phyloP scores from a whole-genome alignment of 1,140 invertebrate species.

The Venturia canescens region DNA sequence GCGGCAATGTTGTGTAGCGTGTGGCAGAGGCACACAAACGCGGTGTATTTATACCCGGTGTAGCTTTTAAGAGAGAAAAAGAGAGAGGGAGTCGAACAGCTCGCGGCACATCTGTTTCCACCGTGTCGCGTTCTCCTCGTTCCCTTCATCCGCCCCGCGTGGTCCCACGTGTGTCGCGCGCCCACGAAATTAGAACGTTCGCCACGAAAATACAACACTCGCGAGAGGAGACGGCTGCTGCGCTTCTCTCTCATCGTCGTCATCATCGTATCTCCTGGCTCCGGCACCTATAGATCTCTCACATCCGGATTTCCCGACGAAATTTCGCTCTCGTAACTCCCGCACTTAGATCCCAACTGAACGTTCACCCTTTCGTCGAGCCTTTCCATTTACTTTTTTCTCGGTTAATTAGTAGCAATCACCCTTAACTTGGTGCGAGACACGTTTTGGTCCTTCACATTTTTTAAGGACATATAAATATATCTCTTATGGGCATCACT shows the following conservation, averaged over 20 bases:
- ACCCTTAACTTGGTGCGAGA: not conserved
- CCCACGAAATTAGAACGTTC: constrained; percentile 51
- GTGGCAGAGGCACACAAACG: constrained; percentile 21
- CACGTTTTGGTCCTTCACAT: no score
- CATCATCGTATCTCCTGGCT: constrained; percentile 25
- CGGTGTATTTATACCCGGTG: constrained; percentile 46
- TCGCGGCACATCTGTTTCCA: constrained; percentile 52
- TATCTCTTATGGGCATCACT: no score
- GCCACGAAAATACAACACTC: constrained; percentile 48
- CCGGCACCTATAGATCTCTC: constrained; percentile 22
- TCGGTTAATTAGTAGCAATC: no score
- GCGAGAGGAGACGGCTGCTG: constrained; percentile 27
- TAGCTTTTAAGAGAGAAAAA: not conserved
- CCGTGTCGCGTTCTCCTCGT: constrained; percentile 25
- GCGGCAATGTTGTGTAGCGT: not conserved
- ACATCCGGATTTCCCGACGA: constrained; percentile 42
- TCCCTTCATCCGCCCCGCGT: not conserved
- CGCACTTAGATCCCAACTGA: no score
- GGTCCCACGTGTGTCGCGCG: constrained; percentile 43
- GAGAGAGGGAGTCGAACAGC: constrained; percentile 15
- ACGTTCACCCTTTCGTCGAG: not conserved
- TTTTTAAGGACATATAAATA: no score
- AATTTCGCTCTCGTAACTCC: constrained; percentile 6
- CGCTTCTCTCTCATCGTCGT: constrained; percentile 41
- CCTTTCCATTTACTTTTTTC: not conserved